phyloP scores from a whole-genome alignment of 2,113 vertebrate species.

The Zapornia atra region DNA sequence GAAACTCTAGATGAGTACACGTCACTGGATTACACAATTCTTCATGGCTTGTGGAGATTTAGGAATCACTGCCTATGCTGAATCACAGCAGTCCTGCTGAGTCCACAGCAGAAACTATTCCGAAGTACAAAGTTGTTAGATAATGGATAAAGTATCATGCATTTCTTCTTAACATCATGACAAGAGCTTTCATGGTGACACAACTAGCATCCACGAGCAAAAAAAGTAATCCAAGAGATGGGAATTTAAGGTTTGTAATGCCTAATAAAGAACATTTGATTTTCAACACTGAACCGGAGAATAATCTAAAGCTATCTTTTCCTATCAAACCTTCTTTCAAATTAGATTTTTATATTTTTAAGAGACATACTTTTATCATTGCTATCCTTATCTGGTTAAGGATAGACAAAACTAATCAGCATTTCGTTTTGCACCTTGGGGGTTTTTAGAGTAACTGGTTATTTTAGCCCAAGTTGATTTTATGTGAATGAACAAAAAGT shows the following conservation, averaged over 20 bases:
- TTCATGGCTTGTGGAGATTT: neutral
- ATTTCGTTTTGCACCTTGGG: no score
- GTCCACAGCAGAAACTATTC: neutral
- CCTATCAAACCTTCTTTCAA: neutral
- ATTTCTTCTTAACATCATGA: neutral
- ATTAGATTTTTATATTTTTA: neutral
- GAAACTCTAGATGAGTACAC: neutral
- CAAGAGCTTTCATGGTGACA: neutral
- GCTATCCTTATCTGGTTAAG: neutral
- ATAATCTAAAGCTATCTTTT: neutral
- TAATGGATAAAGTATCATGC: neutral
- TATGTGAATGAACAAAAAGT: neutral
- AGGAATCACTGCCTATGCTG: no score
- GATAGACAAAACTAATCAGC: neutral
- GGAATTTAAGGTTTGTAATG: neutral
- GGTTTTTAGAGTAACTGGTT: neutral
- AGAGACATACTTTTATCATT: rapidly evolving
- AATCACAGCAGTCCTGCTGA: neutral
- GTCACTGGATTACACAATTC: neutral
- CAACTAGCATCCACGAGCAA: neutral
- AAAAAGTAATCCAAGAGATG: neutral
- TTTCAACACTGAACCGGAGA: neutral
- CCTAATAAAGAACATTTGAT: neutral
- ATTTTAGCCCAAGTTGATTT: neutral
- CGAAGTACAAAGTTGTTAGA: neutral